Evolutionary conservation across 2,113 vertebrate genomes (phyloP).

Genomic region (Camarhynchus parvulus): DNA sequence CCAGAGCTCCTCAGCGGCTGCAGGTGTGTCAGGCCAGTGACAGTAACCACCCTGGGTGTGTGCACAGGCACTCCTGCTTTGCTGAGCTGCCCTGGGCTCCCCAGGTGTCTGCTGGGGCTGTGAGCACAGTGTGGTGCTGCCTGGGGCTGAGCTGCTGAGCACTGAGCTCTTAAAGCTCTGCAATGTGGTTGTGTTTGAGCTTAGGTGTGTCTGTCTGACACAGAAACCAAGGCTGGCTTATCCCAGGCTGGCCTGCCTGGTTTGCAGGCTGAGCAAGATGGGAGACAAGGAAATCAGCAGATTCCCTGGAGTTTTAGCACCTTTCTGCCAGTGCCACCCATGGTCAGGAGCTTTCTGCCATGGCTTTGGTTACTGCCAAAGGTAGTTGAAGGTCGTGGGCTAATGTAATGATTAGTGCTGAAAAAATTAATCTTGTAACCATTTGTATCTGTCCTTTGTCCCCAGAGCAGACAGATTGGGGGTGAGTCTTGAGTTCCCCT

Average conservation of each 20-base stretch:
- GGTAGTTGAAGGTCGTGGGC: neutral
- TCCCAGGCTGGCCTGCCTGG: neutral
- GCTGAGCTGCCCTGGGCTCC: neutral
- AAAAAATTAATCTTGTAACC: neutral
- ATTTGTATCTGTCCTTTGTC: neutral
- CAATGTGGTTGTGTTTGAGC: conserved; percentile 35
- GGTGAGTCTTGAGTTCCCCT: neutral
- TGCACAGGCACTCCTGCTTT: neutral
- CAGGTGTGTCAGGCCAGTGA: neutral
- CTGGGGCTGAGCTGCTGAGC: neutral
- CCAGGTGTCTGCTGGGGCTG: neutral
- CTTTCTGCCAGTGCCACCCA: neutral
- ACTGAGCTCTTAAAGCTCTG: neutral
- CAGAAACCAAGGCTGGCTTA: neutral
- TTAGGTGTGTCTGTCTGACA: neutral
- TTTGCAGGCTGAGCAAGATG: neutral
- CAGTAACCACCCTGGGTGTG: accelerated
- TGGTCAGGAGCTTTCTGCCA: neutral
- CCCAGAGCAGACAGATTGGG: neutral
- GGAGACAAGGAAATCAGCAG: neutral
- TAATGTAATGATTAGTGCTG: neutral
- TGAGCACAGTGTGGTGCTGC: neutral
- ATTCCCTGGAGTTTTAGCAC: neutral
- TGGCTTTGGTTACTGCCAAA: neutral
- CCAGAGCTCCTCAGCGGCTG: neutral